These are phyloP conservation scores for Albula glossodonta DNA, from an alignment of 2,113 vertebrate species.

Conservation along the genomic window DNA sequence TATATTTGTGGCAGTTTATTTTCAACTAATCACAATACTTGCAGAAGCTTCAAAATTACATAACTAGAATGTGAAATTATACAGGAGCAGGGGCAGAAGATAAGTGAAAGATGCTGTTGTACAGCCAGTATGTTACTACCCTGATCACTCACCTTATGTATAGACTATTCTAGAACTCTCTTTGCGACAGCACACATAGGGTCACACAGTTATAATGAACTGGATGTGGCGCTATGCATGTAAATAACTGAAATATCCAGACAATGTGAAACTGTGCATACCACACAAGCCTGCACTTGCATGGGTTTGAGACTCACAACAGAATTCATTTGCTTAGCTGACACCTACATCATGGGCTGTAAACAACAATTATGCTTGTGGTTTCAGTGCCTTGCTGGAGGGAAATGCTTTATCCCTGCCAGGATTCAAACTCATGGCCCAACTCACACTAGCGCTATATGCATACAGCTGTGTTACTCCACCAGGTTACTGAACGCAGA, in stretches of 20 bases:
- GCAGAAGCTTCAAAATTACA: not conserved
- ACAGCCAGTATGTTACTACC: not conserved
- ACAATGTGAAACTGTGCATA: not conserved
- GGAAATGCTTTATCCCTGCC: not conserved
- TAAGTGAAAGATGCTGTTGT: not conserved
- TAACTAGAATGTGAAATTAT: not conserved
- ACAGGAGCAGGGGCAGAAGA: not conserved
- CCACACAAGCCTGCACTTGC: not conserved
- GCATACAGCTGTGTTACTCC: too few relatives aligned
- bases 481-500: too few relatives aligned
- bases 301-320: not conserved
- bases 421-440: not conserved
- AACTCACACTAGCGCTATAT: too few relatives aligned
- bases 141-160: not conserved
- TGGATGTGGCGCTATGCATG: not conserved
- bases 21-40: not conserved
- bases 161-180: not conserved
- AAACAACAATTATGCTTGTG: too few relatives aligned
- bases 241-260: not conserved
- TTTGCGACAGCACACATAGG: not conserved
- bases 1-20: not conserved
- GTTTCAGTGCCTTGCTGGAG: not conserved
- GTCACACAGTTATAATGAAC: not conserved
- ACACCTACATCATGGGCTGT: too few relatives aligned
- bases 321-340: too few relatives aligned